Conservation (phyloP, 2,888 invertebrate genomes). For the Eupsilia transversa region DNA sequence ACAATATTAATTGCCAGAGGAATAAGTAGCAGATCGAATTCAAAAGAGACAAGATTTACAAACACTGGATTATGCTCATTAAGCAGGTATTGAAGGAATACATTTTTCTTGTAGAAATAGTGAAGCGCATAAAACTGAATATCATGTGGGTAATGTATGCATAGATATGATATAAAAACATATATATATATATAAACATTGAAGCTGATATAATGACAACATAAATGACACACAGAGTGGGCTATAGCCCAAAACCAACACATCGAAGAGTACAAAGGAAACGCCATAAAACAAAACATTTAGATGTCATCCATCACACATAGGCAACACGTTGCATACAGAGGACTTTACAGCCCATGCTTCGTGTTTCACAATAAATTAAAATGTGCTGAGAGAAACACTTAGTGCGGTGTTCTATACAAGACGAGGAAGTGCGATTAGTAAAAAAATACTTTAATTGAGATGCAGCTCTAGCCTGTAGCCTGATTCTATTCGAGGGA, state of each 20-base stretch:
- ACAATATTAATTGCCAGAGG: constrained; percentile 35
- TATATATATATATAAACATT: constrained; percentile 40
- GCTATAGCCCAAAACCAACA: constrained; percentile 59
- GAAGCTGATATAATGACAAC: constrained; percentile 51
- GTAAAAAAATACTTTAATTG: constrained; percentile 72
- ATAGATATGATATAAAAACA: constrained; percentile 30
- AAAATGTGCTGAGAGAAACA: constrained; percentile 86
- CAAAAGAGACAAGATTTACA: constrained; percentile 12
- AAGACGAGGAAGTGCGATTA: constrained; percentile 84
- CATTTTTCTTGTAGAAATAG: constrained; percentile 12
- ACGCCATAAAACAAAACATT: constrained; percentile 61
- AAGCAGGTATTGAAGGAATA: constrained; percentile 33
- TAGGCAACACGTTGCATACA: constrained; percentile 70
- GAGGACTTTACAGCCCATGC: constrained; percentile 80
- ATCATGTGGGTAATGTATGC: constrained; percentile 19
- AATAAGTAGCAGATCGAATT: constrained; percentile 35
- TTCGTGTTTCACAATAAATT: constrained; percentile 75
- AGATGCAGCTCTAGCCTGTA: constrained; percentile 75
- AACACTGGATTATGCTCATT: constrained; percentile 17
- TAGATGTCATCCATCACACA: constrained; percentile 67
- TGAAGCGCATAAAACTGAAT: constrained; percentile 55
- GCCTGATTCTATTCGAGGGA: constrained; percentile 75
- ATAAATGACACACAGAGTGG: constrained; percentile 43
- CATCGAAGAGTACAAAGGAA: constrained; percentile 58
- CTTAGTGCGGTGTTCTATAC: constrained; percentile 85